phyloP scores from a whole-genome alignment of 2,113 vertebrate species.

The Mirounga angustirostris region DNA sequence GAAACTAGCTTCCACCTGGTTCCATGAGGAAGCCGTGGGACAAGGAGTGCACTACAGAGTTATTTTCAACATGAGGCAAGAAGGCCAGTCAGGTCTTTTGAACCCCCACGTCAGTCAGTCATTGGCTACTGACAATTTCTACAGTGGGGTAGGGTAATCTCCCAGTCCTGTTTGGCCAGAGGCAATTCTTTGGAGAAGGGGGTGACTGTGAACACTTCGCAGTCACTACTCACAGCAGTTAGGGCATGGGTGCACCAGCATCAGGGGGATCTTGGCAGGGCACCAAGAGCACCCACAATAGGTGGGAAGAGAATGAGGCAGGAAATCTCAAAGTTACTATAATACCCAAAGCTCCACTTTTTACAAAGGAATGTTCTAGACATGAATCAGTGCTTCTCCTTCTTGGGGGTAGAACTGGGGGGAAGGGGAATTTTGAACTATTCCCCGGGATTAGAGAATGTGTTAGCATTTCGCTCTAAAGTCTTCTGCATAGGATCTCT shows the following conservation, averaged over 20 bases:
- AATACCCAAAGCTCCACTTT: background rate
- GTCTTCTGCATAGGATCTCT: background rate
- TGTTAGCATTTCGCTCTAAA: background rate
- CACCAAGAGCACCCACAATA: background rate
- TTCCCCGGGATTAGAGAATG: background rate
- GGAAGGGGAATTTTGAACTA: constrained; percentile 4
- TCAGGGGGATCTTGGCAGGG: background rate
- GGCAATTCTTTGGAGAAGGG: background rate
- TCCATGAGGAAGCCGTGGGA: background rate
- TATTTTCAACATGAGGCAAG: background rate
- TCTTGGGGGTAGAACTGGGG: background rate
- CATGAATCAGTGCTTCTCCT: background rate
- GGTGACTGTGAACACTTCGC: background rate
- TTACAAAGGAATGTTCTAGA: background rate
- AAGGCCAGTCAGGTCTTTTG: background rate
- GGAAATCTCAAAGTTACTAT: background rate
- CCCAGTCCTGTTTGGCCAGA: background rate
- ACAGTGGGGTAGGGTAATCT: background rate
- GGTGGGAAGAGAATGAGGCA: background rate
- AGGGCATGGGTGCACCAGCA: too few relatives aligned
- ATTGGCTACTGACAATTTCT: background rate
- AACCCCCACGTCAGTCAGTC: background rate
- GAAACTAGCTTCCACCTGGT: background rate
- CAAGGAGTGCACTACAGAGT: background rate
- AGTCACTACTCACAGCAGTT: background rate